A percentile compares a stretch with the other conserved stretches of the same genome.
Conservation (phyloP, 2,797 vertebrate species). For the Kryptolebias ocellatus region DNA sequence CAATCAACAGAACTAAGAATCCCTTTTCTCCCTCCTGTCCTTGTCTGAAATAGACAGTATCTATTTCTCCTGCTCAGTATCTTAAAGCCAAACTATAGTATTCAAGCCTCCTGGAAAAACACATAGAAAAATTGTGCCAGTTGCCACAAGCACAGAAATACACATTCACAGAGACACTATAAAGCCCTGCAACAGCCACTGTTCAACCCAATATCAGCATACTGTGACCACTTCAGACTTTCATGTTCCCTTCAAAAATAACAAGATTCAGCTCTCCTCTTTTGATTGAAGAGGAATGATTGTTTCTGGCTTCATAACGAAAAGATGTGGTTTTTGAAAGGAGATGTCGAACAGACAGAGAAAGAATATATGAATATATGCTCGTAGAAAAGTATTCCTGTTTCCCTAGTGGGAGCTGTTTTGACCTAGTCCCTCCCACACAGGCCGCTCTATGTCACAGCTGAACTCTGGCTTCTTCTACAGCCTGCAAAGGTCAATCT, state of each 20-base stretch:
- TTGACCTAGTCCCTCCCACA: constrained; percentile 62
- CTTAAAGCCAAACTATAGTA: constrained; percentile 40
- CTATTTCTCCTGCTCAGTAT: constrained; percentile 41
- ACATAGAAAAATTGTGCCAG: constrained; percentile 35
- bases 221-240: constrained; percentile 76
- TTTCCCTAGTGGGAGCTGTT: constrained; percentile 57
- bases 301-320: constrained; percentile 73
- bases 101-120: constrained; percentile 38
- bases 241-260: constrained; percentile 79
- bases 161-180: constrained; percentile 36
- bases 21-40: constrained; percentile 24
- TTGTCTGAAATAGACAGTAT: constrained; percentile 36
- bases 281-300: constrained; percentile 74
- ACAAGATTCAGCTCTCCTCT: constrained; percentile 66
- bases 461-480: constrained; percentile 52
- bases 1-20: constrained; percentile 66
- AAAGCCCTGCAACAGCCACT: constrained; percentile 55
- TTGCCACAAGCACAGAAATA: constrained; percentile 28
- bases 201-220: constrained; percentile 72
- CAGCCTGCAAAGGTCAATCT: constrained; percentile 51
- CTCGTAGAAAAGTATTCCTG: constrained; percentile 46
- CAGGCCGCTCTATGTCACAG: constrained; percentile 48
- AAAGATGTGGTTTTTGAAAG: constrained; percentile 57
- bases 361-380: constrained; percentile 32
- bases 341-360: constrained; percentile 22